Evolutionary conservation across 2,797 vertebrate species (phyloP), one percentile per base, ranked within the genome.

Genomic region (Lycodopsis pacificus): DNA sequence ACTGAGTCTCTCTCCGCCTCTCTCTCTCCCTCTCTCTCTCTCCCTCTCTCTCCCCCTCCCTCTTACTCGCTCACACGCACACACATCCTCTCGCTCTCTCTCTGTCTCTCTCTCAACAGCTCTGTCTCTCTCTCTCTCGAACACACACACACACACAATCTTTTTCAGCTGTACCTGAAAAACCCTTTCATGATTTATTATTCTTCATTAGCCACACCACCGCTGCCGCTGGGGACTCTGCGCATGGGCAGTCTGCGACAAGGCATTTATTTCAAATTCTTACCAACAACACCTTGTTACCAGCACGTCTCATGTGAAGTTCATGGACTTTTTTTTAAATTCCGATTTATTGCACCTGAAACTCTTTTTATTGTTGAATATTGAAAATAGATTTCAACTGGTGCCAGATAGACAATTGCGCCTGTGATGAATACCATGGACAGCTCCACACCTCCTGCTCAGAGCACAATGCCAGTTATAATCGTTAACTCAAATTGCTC

Each of bases 141-240:
- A 12, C 51, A 13, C 53, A 66, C 86, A 53, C 71, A 63, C 73
- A 68, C 81, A 71, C 88, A 71, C 82, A 65, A 86, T 67, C 76
- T 32, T 54, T 81, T 72, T 71, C 88, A 85, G 88, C 86, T 92
- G 91, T 93, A 93, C 94, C 91, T 94, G 92, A 92, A 94, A 94
- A 91, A 86, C 90, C 90, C 89, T 95, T 95, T 94, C 94, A 92
- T 94, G 94, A 95, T 96, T 96, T 96, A 95, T 96, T 96, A 95
- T 96, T 96, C 95, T 96, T 96, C 95, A 95, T 96, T 96, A 96
- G 93, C 93, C 90, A 82, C 93, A 91, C 88, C 86, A 81, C 65
- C 75, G 81, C 87, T 93, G 94, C 95, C 93, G 92, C 94, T 92
- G 94, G 95, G 93, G 94, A 94, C 86, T 93, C 89, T 94, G 93